Base-by-base conservation (phyloP, 1,140 invertebrate genomes). In the Cotesia vestalis region DNA sequence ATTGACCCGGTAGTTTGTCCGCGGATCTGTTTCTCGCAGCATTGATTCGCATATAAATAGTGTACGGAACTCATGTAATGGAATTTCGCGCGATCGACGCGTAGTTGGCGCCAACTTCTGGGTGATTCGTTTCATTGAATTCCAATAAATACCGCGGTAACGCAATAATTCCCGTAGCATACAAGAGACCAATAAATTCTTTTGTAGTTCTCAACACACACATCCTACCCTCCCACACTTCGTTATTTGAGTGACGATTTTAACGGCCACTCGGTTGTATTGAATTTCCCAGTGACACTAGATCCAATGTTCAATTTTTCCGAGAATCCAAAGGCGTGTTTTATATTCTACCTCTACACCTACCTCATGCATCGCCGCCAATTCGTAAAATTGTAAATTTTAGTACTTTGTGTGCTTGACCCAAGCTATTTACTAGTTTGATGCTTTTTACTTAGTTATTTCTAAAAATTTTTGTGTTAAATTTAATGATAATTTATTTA, bases 111-210 rank as follows among this genome's bases (percentile, higher is more conserved):
- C 61, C 35, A 14, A 38, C 36, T 63, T 12, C 53, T 5, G 51
- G 63, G 66, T 57, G 61, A 69, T 73, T 75, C 71, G 71, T 75
- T 75, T 77, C 71, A 75, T 71, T 77, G 71, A 75, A 75, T 75
- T 77, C 73, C 75, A 73, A 77, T 77, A 75, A 75, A 75, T 75
- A 77, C 64, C 73, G 46, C 38, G 36, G 57, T 57, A 20, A 62
- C 38, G 66, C 71, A 73, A 75, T 77, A 71, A 75, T 77, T 77
- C 27, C 51, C 57, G n/a, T n/a, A 5, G 59, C 20, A 17, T 59
- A 59, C 0, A 72, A 64, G 40, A 62, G 53, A 36, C 69, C 75
- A 68, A 76, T 76, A 76, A 73, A 76, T 76, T 74, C 66, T 73
- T 76, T 73, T 36, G 67, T 59, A 70, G 59, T 74, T 69, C 46